Conservation (phyloP, 1,140 invertebrate genomes). For the Agrilus planipennis region DNA sequence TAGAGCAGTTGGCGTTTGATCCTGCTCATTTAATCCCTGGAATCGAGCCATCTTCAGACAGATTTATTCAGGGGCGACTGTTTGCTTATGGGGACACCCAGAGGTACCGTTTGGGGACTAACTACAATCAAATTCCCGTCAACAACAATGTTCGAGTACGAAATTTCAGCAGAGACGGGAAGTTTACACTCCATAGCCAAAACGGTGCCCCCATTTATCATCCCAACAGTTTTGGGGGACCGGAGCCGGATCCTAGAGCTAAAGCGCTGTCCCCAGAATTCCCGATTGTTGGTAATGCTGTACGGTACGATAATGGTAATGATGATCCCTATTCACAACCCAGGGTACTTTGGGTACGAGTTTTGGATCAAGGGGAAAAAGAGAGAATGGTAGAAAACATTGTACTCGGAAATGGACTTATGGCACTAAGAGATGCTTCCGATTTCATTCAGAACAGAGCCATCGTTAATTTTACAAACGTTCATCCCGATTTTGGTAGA, state of each 20-base stretch:
- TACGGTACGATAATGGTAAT: constrained; percentile 67
- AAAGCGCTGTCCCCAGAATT: constrained; percentile 41
- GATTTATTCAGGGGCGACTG: constrained; percentile 77
- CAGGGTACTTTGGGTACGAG: constrained; percentile 65
- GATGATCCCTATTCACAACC: constrained; percentile 87
- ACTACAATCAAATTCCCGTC: constrained; percentile 77
- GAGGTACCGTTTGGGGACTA: constrained; percentile 74
- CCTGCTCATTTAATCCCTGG: constrained; percentile 78
- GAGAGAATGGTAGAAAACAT: constrained; percentile 69
- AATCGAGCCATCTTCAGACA: constrained; percentile 74
- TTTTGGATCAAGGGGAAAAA: constrained; percentile 59
- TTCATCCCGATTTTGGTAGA: constrained; percentile 53
- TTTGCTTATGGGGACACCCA: constrained; percentile 86
- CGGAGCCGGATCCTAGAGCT: constrained; percentile 45
- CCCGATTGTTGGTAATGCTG: constrained; percentile 44
- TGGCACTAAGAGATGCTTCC: constrained; percentile 64
- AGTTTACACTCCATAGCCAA: constrained; percentile 53
- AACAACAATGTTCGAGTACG: constrained; percentile 61
- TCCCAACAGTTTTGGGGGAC: constrained; percentile 89
- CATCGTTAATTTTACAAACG: constrained; percentile 57
- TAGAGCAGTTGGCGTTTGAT: constrained; percentile 81
- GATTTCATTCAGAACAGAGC: constrained; percentile 74
- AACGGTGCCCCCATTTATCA: constrained; percentile 85
- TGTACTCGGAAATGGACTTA: constrained; percentile 56
- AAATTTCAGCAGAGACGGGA: constrained; percentile 80